Base-by-base conservation (phyloP, 2,113 vertebrate species). In the Megalops atlanticus region DNA sequence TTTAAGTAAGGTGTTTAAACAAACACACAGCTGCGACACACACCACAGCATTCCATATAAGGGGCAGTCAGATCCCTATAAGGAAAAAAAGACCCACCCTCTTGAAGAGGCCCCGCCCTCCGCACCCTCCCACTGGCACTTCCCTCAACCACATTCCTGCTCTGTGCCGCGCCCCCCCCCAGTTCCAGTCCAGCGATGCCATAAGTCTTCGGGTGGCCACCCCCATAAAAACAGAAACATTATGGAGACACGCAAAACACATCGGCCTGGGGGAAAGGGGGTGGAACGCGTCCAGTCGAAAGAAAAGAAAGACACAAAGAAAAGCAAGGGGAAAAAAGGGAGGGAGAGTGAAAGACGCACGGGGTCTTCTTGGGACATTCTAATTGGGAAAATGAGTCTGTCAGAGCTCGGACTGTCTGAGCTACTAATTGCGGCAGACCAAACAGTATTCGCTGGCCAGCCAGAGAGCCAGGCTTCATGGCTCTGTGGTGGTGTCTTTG, bases 371-470 rank as follows among this genome's bases (percentile, higher is more conserved):
- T 77, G 27, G n/a, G 52, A 18, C 31, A 18, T 54, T 64, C 5
- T 78, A 78, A 79, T 74, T 83, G 69, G 45, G 24, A 79, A 79
- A 79, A 75, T 52, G 79, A 83, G 74, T 78, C 76, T 78, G 49
- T 77, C 47, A 79, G 79, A 71, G 49, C 40, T 58, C 27, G 70
- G 76, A 78, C 77, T 79, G 47, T 77, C 81, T 76, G 80, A 83
- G 71, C 79, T 77, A 79, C 76, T 83, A 74, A 73, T 78, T 43
- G 58, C 41, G 16, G 76, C 81, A 78, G 64, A 58, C 33, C 80
- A 81, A 74, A 78, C 49, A 54, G 74, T 54, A 79, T 54, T 74
- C 49, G 39, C 64, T 82, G 75, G 45, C 81, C 41, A 43, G 41
- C 72, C 71, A 78, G 68, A 78, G 74, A 52, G n/a, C 71, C 47